A percentile compares a stretch with the other conserved stretches of the same genome.
phyloP scores from a whole-genome alignment of 53 echinoderm and acorn worm species.

The Patiria pectinifera region DNA sequence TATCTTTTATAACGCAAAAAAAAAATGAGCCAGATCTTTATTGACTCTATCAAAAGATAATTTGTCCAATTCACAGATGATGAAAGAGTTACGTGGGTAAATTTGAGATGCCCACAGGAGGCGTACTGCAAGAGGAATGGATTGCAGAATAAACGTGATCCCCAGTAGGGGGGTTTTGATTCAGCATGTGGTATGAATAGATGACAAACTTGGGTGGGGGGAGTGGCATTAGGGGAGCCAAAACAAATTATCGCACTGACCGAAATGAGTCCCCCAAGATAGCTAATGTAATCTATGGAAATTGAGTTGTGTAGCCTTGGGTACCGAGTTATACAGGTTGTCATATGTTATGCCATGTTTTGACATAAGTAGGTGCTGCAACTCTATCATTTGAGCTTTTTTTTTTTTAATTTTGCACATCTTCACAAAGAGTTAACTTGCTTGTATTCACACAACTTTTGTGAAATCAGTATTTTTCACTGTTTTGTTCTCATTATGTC shows the following conservation, averaged over 20 bases:
- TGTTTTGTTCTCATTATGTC: no score
- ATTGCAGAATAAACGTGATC: background rate
- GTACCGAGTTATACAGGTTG: background rate
- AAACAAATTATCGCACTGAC: background rate
- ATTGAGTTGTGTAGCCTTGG: background rate
- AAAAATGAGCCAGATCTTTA: no score
- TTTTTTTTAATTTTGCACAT: no score
- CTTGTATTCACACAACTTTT: no score
- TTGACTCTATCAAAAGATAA: background rate
- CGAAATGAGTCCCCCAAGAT: background rate
- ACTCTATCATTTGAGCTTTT: no score
- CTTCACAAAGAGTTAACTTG: no score
- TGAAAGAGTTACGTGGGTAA: background rate
- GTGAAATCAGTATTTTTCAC: no score
- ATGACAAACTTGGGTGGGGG: background rate
- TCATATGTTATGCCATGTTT: no score
- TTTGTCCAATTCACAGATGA: background rate
- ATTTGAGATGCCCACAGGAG: background rate
- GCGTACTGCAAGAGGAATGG: background rate
- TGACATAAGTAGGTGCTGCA: no score
- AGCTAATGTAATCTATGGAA: background rate
- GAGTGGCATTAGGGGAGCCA: background rate
- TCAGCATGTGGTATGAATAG: background rate
- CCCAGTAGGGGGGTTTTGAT: background rate
- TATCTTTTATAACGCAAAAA: no score